Percentiles rank a stretch among this genome's conserved stretches.
phyloP scores from a whole-genome alignment of 2,888 invertebrate genomes.

The Onchidella celtica region DNA sequence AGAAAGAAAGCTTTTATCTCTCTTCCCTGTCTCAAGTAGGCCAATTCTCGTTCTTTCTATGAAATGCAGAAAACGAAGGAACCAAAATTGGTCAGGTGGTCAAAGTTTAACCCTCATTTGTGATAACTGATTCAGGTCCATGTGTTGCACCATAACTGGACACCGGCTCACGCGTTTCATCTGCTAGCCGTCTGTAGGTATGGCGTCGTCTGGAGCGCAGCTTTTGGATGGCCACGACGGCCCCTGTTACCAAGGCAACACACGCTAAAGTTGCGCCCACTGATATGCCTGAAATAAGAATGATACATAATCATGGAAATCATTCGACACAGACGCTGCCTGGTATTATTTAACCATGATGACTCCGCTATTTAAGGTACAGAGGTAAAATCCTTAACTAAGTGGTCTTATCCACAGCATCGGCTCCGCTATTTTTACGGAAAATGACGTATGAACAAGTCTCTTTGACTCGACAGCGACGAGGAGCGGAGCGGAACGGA shows the following conservation, averaged over 20 bases:
- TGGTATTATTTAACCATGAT: too few species aligned
- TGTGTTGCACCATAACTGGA: conserved; percentile 12
- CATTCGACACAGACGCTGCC: background rate
- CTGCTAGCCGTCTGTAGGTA: conserved; percentile 40
- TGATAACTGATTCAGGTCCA: background rate
- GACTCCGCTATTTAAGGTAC: background rate
- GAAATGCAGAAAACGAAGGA: background rate
- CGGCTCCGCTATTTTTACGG: too few species aligned
- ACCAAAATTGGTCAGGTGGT: background rate
- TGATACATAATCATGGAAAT: background rate
- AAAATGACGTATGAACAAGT: too few species aligned
- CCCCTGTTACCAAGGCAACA: conserved; percentile 50
- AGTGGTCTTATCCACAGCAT: too few species aligned
- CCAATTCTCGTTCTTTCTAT: too few species aligned
- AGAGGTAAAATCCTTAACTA: background rate
- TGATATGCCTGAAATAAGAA: conserved; percentile 50
- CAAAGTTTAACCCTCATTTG: background rate
- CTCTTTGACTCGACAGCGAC: too few species aligned
- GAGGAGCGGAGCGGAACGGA: too few species aligned
- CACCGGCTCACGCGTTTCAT: background rate
- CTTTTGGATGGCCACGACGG: conserved; percentile 47
- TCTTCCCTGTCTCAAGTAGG: too few species aligned
- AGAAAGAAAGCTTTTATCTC: too few species aligned
- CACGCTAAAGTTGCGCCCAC: conserved; percentile 56
- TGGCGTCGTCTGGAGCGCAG: conserved; percentile 38